Percentiles rank a stretch among this genome's conserved stretches.
Evolutionary conservation across 2,113 vertebrate species (phyloP).

Genomic region (Podilymbus podiceps): DNA sequence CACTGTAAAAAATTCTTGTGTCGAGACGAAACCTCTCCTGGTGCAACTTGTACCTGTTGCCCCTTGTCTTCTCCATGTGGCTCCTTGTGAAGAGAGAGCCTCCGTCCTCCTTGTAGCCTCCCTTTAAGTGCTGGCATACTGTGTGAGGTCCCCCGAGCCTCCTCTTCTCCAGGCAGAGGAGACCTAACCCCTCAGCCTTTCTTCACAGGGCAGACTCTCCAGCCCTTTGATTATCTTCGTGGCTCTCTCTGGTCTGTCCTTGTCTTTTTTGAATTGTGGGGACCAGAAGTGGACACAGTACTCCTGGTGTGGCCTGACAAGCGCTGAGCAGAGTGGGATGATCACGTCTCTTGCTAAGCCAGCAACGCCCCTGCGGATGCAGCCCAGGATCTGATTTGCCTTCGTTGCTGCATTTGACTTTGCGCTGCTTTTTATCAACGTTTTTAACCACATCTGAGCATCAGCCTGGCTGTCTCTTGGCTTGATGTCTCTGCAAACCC

Average conservation of each 20-base stretch:
- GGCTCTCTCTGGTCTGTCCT: neutral
- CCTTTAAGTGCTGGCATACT: neutral
- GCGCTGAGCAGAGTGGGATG: neutral
- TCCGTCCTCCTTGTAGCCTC: neutral
- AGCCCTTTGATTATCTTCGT: neutral
- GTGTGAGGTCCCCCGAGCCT: neutral
- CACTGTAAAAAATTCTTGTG: neutral
- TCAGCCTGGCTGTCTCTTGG: neutral
- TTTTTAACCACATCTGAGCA: neutral
- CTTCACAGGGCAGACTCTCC: neutral
- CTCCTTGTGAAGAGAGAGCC: neutral
- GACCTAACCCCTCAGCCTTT: neutral
- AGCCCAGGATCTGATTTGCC: neutral
- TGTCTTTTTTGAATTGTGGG: neutral
- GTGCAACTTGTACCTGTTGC: neutral
- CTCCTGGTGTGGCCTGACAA: neutral
- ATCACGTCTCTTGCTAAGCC: neutral
- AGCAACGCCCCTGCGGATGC: neutral
- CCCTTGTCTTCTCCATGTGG: neutral
- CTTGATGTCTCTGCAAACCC: neutral
- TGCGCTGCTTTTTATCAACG: neutral
- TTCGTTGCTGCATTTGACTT: neutral
- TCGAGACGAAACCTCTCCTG: neutral
- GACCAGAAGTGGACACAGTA: neutral
- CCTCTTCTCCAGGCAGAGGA: neutral